Evolutionary conservation across 2,113 vertebrate species (phyloP), one percentile per base, ranked within the genome.

Genomic region (Rhinoderma darwinii): DNA sequence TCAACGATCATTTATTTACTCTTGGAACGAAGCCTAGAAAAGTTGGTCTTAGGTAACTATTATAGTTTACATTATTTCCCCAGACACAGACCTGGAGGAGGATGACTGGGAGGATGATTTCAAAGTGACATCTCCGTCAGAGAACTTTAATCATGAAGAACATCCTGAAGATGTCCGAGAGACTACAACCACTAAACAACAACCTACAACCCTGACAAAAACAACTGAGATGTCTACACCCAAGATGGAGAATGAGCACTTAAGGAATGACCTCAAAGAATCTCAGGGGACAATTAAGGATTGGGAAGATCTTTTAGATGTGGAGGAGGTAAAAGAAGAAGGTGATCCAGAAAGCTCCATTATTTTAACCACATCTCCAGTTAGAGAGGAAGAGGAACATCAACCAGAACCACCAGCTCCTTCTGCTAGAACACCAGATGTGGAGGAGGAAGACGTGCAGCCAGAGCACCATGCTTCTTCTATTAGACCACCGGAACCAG

Each of bases 71-170:
- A 7, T 32, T 10, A 78, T 37, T 54, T 54, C 18, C 47, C 27
- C 44, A 85, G 84, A 78, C 17, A 35, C 6, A 80, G 75, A 68
- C 6, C 7, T 73, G 30, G 76, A 27, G 4, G 74, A 82, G 18
- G 30, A 87, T 18, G 56, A 82, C 54, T 82, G 14, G 54, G 56
- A 81, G 22, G 76, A 86, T 3, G 39, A 22, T 12, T 2, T 59
- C n/a, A 22, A 56, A 61, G 22, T 66, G 14, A 86, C 47, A 5
- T 35, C 17, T 14, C 17, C 44, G 5, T 35, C 35, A 27, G 11
- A 18, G 35, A 74, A 14, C 25, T 7, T 41, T 59, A 25, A 59
- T 30, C 37, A 17, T 77, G 44, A 37, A n/a, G 63, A 44, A 37
- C 39, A 12, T 22, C 27, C 50, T 61, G 27, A 81, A n/a, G 77